phyloP scores from a whole-genome alignment of 2,888 invertebrate species.

The Habrosyne pyritoides region DNA sequence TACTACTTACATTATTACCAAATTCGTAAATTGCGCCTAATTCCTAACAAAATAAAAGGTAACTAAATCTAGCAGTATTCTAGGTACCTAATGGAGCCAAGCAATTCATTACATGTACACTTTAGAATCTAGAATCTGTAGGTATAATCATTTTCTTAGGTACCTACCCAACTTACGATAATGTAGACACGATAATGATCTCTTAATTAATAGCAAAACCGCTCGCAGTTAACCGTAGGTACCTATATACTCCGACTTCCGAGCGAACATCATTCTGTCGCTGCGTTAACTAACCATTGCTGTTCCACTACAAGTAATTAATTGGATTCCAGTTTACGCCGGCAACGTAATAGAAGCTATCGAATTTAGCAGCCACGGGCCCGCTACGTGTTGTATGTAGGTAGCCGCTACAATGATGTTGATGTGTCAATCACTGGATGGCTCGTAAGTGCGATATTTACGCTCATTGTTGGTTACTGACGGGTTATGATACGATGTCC shows the following conservation, averaged over 20 bases:
- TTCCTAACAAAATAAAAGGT: too few species aligned
- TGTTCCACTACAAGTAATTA: slow-evolving; percentile 32
- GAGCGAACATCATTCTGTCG: slow-evolving; percentile 31
- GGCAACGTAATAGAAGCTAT: slow-evolving; percentile 34
- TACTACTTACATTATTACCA: too few species aligned
- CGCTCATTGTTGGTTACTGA: slow-evolving; percentile 35
- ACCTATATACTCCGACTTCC: slow-evolving; percentile 15
- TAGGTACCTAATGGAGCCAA: background rate
- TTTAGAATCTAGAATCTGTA: background rate
- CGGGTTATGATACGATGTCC: slow-evolving; percentile 11
- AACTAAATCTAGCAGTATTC: too few species aligned
- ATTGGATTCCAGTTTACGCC: slow-evolving; percentile 29
- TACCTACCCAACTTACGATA: slow-evolving; percentile 6
- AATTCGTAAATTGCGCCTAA: background rate
- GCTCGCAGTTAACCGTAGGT: slow-evolving; percentile 22
- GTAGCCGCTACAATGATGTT: slow-evolving; percentile 30
- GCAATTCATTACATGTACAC: background rate
- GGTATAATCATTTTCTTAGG: slow-evolving; percentile 1
- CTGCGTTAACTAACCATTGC: slow-evolving; percentile 39
- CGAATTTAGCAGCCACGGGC: slow-evolving; percentile 14
- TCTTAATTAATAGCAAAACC: slow-evolving; percentile 51
- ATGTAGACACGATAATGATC: slow-evolving; percentile 38
- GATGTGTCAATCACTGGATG: slow-evolving; percentile 44
- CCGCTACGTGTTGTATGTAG: slow-evolving; percentile 5
- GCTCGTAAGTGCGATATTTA: slow-evolving; percentile 52